Conservation (phyloP, 2,113 vertebrate species). For the Ardeotis arabs region DNA sequence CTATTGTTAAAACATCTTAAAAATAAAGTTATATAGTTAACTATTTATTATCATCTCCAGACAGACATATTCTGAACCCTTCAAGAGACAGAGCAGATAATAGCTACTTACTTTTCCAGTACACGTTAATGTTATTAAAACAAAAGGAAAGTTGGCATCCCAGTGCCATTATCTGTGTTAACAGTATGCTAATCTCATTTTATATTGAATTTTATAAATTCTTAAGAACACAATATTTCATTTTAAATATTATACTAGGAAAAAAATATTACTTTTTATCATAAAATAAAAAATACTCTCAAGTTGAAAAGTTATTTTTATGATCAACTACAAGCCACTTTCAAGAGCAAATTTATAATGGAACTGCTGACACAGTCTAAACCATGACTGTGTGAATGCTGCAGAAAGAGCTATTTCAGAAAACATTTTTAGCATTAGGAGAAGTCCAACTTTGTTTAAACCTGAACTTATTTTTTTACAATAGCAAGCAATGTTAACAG, state of each 20-base stretch:
- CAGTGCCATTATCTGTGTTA: neutral
- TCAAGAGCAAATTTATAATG: conserved; percentile 61
- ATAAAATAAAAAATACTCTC: neutral
- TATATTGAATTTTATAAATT: neutral
- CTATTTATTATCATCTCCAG: neutral
- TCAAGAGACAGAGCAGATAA: neutral
- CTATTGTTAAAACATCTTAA: conserved; percentile 48
- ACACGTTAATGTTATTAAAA: neutral
- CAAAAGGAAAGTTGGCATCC: neutral
- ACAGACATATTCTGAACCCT: neutral
- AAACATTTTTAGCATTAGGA: conserved; percentile 70
- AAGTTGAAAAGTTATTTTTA: conserved; percentile 49
- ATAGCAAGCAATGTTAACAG: conserved; percentile 77
- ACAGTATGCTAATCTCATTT: neutral
- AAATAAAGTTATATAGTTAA: conserved; percentile 8
- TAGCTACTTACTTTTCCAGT: neutral
- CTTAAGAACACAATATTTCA: neutral
- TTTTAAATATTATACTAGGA: neutral
- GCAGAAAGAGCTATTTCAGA: conserved; percentile 69
- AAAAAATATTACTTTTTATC: neutral
- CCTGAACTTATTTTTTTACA: conserved; percentile 65
- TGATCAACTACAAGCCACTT: conserved; percentile 52
- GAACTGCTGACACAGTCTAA: conserved; percentile 68
- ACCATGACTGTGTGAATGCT: conserved; percentile 28
- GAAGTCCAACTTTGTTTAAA: conserved; percentile 73